Evolutionary conservation across 2,113 vertebrate genomes (phyloP).

Genomic region (Tetraodon nigroviridis): DNA sequence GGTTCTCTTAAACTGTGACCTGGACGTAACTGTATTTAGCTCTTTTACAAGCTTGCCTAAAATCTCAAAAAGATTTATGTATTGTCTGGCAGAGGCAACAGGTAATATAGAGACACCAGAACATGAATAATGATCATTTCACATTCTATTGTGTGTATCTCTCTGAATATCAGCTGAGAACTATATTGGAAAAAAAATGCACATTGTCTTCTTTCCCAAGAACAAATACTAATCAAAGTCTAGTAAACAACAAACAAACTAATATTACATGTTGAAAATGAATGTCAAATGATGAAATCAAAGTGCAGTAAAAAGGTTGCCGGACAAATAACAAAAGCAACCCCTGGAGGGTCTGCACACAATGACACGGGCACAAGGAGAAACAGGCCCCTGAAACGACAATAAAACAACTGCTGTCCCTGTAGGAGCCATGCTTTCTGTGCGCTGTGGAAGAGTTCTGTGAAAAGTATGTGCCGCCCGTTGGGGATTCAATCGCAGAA

Average conservation of each 20-base stretch:
- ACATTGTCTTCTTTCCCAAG: no score
- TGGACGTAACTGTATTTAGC: no score
- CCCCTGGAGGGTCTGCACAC: constrained; percentile 49
- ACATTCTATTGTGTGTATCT: no score
- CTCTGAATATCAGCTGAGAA: no score
- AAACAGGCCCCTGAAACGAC: constrained; percentile 57
- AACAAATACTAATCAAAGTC: background rate
- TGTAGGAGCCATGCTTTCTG: constrained; percentile 10
- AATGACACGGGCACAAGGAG: constrained; percentile 50
- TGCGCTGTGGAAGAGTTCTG: constrained; percentile 30
- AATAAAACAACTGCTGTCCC: constrained; percentile 60
- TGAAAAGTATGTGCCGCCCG: constrained; percentile 43
- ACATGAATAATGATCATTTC: no score
- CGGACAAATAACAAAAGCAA: constrained; percentile 23
- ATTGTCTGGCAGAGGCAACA: no score
- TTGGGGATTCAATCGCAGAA: constrained; percentile 52
- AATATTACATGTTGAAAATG: no score
- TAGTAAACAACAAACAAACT: background rate
- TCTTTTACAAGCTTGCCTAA: no score
- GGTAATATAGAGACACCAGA: no score
- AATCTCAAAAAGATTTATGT: no score
- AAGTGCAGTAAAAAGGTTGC: constrained; percentile 33
- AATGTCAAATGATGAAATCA: constrained; percentile 49
- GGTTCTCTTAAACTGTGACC: no score
- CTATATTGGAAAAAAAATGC: no score